Base-by-base conservation (phyloP, 2,113 vertebrate genomes). In the Felis catus region DNA sequence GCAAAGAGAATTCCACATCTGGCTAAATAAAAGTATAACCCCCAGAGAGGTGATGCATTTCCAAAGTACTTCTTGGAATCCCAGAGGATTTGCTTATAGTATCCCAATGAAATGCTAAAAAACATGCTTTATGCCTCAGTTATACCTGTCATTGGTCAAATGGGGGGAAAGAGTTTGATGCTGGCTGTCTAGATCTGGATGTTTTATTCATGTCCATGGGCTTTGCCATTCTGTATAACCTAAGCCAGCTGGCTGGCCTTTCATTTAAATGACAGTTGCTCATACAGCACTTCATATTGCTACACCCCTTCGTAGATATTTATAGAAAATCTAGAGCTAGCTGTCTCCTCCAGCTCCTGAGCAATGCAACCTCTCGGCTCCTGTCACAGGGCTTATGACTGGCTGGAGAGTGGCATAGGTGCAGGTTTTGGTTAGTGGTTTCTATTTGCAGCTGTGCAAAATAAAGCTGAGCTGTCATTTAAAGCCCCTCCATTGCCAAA, bases 161-260 rank as follows among this genome's bases (percentile, higher is more conserved):
- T 14, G n/a, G 33, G 18, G 25, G 41, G 29, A n/a, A 65, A 89
- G 82, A 91, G 81, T 39, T 95, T 81, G 85, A 58, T 65, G 36
- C 36, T 92, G 39, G 87, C 71, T 74, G 58, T 7, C 85, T 97
- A 96, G 94, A 90, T 93, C 88, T 92, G 86, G 97, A 98, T 97
- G 92, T 98, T 98, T 98, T 98, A 98, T 98, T 99, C 97, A 98
- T 98, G 95, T 95, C 96, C 96, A 94, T 97, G 97, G 97, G 98
- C 96, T 99, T 70, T 97, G 98, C 96, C 98, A 97, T 19, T 98
- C 97, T 96, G 97, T 98, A 90, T 95, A 98, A 97, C 97, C 97
- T 83, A 97, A 97, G 96, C 98, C 98, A 99, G 98, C 98, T 98
- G 98, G 98, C 98, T 97, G 98, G 98, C 98, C 94, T 98, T 98